These are phyloP conservation scores for Tetraneura akinire DNA, from an alignment of 1,140 invertebrate species.

Conservation along the genomic window DNA sequence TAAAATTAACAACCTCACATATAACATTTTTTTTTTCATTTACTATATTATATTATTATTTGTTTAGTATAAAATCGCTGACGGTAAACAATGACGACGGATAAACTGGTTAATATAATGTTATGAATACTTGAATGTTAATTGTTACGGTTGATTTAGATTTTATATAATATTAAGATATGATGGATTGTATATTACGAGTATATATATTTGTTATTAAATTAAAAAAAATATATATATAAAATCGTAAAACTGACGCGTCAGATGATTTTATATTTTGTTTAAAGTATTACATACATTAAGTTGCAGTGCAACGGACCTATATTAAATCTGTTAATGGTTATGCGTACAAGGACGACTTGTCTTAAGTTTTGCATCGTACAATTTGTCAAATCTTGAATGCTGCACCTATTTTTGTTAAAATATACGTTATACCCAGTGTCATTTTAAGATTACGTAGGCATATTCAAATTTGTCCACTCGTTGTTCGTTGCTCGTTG, in stretches of 20 bases:
- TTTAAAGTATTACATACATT: neutral
- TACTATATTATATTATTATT: neutral
- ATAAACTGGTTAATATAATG: too few species aligned
- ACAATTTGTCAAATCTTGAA: slow-evolving; percentile 22
- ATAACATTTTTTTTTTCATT: slow-evolving; percentile 6
- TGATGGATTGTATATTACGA: too few species aligned
- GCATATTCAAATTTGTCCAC: slow-evolving; percentile 19
- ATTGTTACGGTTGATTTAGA: neutral
- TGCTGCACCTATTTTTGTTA: slow-evolving; percentile 32
- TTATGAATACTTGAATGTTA: too few species aligned
- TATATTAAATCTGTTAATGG: neutral
- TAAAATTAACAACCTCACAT: neutral
- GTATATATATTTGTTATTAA: neutral
- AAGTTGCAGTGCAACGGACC: neutral
- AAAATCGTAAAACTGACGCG: neutral
- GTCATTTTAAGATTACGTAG: slow-evolving; percentile 26
- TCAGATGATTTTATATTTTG: too few species aligned
- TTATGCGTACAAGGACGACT: slow-evolving; percentile 18
- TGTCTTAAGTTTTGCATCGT: slow-evolving; percentile 4
- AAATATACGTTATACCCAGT: slow-evolving; percentile 1
- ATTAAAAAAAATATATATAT: neutral
- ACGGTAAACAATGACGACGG: neutral
- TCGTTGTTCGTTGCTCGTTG: too few species aligned
- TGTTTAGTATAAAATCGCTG: neutral
- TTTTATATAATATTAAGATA: neutral